Base-by-base conservation (phyloP, 2,113 vertebrate genomes). In the Chunga burmeisteri region DNA sequence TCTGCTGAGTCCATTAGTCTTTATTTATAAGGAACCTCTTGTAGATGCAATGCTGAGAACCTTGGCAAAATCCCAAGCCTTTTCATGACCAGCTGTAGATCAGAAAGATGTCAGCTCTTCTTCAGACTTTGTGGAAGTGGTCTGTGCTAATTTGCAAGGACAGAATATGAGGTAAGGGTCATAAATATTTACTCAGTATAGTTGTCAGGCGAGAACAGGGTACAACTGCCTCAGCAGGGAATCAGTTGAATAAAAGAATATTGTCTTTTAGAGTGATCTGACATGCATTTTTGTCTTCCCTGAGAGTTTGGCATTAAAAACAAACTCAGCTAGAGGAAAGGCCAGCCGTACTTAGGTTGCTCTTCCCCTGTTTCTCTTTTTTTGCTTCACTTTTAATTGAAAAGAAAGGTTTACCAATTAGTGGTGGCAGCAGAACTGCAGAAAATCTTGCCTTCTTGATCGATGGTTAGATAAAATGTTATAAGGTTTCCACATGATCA, bases 401-500 rank as follows among this genome's bases (percentile, higher is more conserved):
- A 90, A 83, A 36, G 29, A 77, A 88, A 81, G 29, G 19, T 75
- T 68, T 86, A 44, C 21, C 23, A 30, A 18, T 29, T 85, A 68
- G 25, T 38, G n/a, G 30, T 29, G 40, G 34, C 50, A 81, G 26
- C 34, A 83, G 63, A 91, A 78, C 46, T 75, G 62, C 36, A 65
- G 62, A 79, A 88, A 52, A 19, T 85, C 44, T 29, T 67, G 7
- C 21, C 13, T 79, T 93, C 22, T 7, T 25, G 10, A 26, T 90
- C 8, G 32, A 72, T 78, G 9, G 11, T 56, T 66, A 21, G 46
- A 42, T 30, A 16, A 63, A 25, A 38, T 42, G 21, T 40, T 94
- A 5, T 0, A 53, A n/a, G 5, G 2, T 52, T 90, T 79, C 34
- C 7, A 42, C 0, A 0, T 4, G 6, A 20, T 73, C 30, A 46